phyloP scores from a whole-genome alignment of 2,113 vertebrate genomes.

The Mirounga angustirostris region DNA sequence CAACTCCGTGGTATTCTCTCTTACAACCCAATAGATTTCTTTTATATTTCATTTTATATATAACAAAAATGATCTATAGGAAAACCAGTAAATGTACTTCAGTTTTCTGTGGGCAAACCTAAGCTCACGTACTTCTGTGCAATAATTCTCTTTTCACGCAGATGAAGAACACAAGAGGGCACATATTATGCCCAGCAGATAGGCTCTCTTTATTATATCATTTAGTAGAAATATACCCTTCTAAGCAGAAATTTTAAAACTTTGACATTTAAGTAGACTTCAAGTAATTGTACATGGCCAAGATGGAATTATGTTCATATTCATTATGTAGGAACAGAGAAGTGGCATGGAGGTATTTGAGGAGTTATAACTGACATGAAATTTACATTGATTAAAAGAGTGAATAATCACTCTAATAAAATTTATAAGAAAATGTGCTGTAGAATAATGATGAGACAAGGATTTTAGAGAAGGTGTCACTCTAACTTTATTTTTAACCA shows the following conservation, averaged over 20 bases:
- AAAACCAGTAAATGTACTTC: too few relatives aligned
- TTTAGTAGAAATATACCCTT: background rate
- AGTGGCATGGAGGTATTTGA: rapidly evolving
- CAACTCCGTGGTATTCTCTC: too few relatives aligned
- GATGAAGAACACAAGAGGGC: background rate
- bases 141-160: rapidly evolving
- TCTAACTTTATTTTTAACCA: too few relatives aligned
- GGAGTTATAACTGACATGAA: background rate
- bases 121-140: rapidly evolving
- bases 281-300: rapidly evolving
- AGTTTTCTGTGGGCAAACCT: background rate
- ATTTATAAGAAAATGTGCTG: background rate
- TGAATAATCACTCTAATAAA: background rate
- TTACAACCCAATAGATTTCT: background rate
- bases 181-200: rapidly evolving
- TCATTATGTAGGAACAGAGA: background rate
- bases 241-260: background rate
- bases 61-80: background rate
- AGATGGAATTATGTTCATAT: background rate
- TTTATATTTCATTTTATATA: background rate
- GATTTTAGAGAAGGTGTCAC: background rate
- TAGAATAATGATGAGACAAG: too few relatives aligned
- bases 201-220: too few relatives aligned
- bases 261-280: background rate
- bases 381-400: background rate